These are phyloP conservation scores for Myotis davidii DNA, from an alignment of 2,113 vertebrate genomes.

Conservation along the genomic window DNA sequence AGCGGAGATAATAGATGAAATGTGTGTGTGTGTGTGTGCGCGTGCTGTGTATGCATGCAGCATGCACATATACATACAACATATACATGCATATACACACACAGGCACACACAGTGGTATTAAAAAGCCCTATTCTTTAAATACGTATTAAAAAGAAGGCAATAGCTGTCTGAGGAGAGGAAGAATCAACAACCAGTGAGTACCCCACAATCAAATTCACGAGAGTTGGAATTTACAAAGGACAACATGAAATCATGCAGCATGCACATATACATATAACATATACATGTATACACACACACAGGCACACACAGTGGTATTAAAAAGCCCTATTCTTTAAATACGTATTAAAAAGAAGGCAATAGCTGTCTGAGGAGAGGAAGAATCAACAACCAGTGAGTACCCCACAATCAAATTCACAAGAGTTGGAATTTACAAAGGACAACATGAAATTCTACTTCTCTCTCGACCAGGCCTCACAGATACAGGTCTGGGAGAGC, in stretches of 20 bases:
- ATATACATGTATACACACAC: neutral
- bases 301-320: neutral
- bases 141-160: neutral
- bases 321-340: neutral
- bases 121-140: neutral
- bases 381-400: neutral
- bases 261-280: no score
- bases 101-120: neutral
- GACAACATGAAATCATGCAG: neutral
- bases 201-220: no score
- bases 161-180: neutral
- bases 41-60: neutral
- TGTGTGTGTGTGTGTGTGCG: neutral
- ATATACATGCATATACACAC: neutral
- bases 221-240: neutral
- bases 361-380: neutral
- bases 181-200: neutral
- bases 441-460: neutral
- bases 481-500: neutral
- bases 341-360: neutral
- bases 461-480: neutral
- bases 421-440: neutral
- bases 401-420: no score
- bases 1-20: neutral
- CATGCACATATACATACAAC: no score